phyloP scores from a whole-genome alignment of 1,140 invertebrate species.

The Platyura marginata region DNA sequence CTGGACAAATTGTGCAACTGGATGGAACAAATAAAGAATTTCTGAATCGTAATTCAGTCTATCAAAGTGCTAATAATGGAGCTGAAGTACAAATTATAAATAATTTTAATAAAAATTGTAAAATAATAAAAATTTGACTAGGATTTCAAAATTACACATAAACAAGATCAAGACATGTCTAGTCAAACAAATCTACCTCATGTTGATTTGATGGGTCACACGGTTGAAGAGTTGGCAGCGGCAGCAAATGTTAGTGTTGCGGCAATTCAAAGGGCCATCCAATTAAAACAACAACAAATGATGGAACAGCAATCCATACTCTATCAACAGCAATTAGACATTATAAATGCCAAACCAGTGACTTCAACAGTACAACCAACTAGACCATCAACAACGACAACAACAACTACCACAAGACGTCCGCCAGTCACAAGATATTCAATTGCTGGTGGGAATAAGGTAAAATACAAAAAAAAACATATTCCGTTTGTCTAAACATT shows the following conservation, averaged over 20 bases:
- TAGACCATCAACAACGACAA: conserved; percentile 16
- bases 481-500: not conserved
- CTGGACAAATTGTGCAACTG: conserved; percentile 6
- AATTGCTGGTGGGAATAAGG: conserved; percentile 6
- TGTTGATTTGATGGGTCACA: conserved; percentile 29
- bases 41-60: no score
- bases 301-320: conserved; percentile 12
- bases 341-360: conserved; percentile 5
- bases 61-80: no score
- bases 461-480: not conserved
- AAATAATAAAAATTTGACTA: no score
- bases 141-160: conserved; percentile 15
- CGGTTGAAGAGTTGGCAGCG: conserved; percentile 32
- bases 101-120: no score
- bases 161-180: no score
- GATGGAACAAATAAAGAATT: no score
- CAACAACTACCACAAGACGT: conserved; percentile 11
- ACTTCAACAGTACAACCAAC: conserved; percentile 28
- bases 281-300: conserved; percentile 44
- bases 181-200: conserved; percentile 15
- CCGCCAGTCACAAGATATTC: conserved; percentile 1
- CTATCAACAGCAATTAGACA: not conserved
- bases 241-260: conserved; percentile 57
- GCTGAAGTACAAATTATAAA: no score
- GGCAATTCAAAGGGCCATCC: conserved; percentile 49